A percentile compares a stretch with the other conserved stretches of the same genome.
Evolutionary conservation across 2,797 vertebrate species (phyloP).

Genomic region (Sebastes itinus): DNA sequence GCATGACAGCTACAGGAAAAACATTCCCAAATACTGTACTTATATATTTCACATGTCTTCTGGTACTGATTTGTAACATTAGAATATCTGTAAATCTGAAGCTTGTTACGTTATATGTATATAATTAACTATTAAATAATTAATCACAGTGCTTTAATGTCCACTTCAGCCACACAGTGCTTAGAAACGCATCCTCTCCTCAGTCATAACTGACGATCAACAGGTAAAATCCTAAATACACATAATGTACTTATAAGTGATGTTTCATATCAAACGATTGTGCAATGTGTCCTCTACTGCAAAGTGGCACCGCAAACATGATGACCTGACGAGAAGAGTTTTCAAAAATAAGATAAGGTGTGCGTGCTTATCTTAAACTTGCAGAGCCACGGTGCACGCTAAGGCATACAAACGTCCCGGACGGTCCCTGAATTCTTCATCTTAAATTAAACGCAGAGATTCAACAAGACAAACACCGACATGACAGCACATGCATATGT

Average conservation of each 20-base stretch:
- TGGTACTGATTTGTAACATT: constrained; percentile 12
- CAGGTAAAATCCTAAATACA: constrained; percentile 39
- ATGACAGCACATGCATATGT: constrained; percentile 35
- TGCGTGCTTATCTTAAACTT: constrained; percentile 48
- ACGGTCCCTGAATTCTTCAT: constrained; percentile 36
- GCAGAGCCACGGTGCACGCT: constrained; percentile 3
- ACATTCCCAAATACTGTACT: background rate
- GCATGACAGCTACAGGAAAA: constrained; percentile 18
- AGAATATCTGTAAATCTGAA: constrained; percentile 26
- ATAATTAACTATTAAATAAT: constrained; percentile 27
- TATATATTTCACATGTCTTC: constrained; percentile 1
- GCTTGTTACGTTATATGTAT: constrained; percentile 10
- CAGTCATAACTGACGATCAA: constrained; percentile 18
- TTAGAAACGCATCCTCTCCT: constrained; percentile 33
- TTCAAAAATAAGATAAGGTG: constrained; percentile 47
- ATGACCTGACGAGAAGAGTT: constrained; percentile 23
- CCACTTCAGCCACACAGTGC: constrained; percentile 23
- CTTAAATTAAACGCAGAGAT: constrained; percentile 38
- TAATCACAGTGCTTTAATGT: constrained; percentile 42
- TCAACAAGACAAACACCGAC: constrained; percentile 23
- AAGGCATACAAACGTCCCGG: constrained; percentile 33
- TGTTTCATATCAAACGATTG: constrained; percentile 30
- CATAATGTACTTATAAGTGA: background rate
- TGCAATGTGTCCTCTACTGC: constrained; percentile 31
- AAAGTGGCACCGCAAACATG: constrained; percentile 41